phyloP scores from a whole-genome alignment of 2,888 invertebrate genomes.

The Caenorhabditis sp. region DNA sequence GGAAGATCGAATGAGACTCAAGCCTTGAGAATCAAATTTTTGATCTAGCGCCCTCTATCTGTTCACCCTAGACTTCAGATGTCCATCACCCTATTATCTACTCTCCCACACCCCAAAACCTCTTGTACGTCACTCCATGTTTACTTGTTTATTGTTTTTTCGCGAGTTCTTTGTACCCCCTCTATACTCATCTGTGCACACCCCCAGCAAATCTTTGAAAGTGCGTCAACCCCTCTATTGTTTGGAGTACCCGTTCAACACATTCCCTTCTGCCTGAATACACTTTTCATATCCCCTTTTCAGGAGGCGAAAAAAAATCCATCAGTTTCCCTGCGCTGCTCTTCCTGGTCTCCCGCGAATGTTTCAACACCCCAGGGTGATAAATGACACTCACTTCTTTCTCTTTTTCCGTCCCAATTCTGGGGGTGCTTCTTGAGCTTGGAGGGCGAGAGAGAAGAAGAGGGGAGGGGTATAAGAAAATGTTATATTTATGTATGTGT shows the following conservation, averaged over 20 bases:
- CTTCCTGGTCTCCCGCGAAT: constrained; percentile 37
- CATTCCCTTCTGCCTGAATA: constrained; percentile 1
- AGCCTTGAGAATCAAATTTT: no score
- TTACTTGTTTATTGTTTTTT: constrained; percentile 13
- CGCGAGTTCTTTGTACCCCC: constrained; percentile 13
- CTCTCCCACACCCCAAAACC: not conserved
- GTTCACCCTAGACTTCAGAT: no score
- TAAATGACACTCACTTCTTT: constrained; percentile 14
- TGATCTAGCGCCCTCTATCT: no score
- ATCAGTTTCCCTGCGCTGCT: not conserved
- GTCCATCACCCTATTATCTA: no score
- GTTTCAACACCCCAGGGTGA: constrained; percentile 43
- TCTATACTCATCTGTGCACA: not conserved
- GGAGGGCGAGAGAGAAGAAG: constrained; percentile 1
- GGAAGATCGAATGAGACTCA: no score
- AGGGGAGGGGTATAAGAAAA: constrained; percentile 11
- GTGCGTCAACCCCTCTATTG: constrained; percentile 18
- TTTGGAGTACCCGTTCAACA: not conserved
- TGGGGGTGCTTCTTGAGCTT: constrained; percentile 1
- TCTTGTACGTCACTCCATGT: not conserved
- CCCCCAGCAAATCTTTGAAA: constrained; percentile 29
- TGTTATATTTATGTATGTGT: constrained; percentile 42
- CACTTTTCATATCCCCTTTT: constrained; percentile 10
- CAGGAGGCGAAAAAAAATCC: constrained; percentile 13
- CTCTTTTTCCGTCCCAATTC: constrained; percentile 8